A percentile compares a stretch with the other conserved stretches of the same genome.
Evolutionary conservation across 2,113 vertebrate species (phyloP).

Genomic region (Psittacus erithacus): DNA sequence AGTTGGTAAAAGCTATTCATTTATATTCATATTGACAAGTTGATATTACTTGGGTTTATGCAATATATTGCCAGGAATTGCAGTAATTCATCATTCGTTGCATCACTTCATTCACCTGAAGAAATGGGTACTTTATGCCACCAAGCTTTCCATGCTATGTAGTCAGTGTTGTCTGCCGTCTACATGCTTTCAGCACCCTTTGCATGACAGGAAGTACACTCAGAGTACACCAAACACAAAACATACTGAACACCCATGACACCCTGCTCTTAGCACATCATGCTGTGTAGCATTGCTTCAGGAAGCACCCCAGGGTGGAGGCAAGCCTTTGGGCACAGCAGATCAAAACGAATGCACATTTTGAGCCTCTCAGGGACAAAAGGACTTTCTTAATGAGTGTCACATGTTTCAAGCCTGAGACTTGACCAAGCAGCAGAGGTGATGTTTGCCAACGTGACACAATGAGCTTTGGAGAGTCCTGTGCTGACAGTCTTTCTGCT

Average conservation of each 20-base stretch:
- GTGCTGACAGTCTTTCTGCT: background rate
- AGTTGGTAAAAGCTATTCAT: background rate
- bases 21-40: background rate
- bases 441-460: background rate
- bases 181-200: background rate
- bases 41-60: background rate
- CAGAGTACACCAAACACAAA: background rate
- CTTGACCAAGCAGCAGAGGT: background rate
- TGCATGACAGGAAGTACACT: rapidly evolving
- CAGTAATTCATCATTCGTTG: background rate
- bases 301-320: background rate
- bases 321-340: background rate
- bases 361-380: background rate
- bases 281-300: background rate
- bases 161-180: background rate
- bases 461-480: background rate
- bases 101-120: background rate
- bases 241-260: background rate
- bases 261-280: background rate
- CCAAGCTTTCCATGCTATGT: background rate
- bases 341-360: rapidly evolving
- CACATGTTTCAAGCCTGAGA: background rate
- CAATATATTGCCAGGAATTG: background rate
- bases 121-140: background rate
- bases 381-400: background rate